Conservation (phyloP, 2,797 vertebrate genomes). For the Chromobotia macracanthus region DNA sequence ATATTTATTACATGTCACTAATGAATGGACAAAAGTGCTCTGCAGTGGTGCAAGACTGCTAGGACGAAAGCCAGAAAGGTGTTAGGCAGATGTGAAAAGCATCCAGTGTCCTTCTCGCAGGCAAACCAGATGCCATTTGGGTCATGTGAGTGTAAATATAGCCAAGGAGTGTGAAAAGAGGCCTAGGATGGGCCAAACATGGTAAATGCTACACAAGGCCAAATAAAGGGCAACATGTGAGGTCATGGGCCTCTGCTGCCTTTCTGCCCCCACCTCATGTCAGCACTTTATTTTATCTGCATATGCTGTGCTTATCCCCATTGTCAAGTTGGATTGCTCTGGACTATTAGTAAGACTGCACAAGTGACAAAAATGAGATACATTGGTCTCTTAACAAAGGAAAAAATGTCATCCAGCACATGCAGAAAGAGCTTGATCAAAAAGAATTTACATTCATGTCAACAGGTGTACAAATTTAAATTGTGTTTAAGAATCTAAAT, state of each 20-base stretch:
- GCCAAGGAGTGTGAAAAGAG: slow-evolving; percentile 49
- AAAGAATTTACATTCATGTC: no score
- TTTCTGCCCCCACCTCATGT: background rate
- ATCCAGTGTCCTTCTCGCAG: slow-evolving; percentile 68
- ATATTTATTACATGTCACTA: background rate
- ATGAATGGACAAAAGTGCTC: slow-evolving; percentile 11
- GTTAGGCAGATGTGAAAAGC: slow-evolving; percentile 67
- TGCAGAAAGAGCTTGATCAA: no score
- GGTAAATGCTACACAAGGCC: slow-evolving; percentile 18
- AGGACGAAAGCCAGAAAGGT: slow-evolving; percentile 53
- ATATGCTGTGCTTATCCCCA: background rate
- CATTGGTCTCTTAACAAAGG: no score
- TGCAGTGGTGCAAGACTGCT: background rate
- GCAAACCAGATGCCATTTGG: slow-evolving; percentile 63
- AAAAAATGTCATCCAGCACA: no score
- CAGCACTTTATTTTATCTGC: slow-evolving; percentile 12
- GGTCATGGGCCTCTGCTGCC: slow-evolving; percentile 7
- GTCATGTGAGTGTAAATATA: slow-evolving; percentile 71
- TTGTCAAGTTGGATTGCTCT: background rate
- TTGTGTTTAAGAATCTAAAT: background rate
- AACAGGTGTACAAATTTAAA: no score
- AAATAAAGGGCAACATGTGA: slow-evolving; percentile 21
- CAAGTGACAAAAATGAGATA: background rate
- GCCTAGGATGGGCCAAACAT: slow-evolving; percentile 52
- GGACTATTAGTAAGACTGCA: slow-evolving; percentile 9